Evolutionary conservation across 2,888 invertebrate genomes (phyloP), one percentile per base, ranked within the genome.

Genomic region (Ganaspis brasiliensis): DNA sequence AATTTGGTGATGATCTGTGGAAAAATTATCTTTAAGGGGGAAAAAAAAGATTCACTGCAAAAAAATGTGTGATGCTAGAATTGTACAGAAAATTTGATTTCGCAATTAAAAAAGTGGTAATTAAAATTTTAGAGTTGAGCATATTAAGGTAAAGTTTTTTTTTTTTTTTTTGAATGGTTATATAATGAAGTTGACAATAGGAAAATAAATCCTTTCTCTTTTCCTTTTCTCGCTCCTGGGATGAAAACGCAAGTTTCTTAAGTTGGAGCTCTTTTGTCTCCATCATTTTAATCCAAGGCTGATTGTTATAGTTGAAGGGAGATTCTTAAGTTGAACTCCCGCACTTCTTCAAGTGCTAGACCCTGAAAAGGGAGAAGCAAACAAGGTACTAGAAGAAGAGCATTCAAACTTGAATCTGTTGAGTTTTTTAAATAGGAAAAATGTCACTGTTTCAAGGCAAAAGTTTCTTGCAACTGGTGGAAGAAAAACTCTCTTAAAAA

Each of bases 221-320:
- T 67, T 24, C 45, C 8, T 19, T 21, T 49, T 67, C 45, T 67
- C 21, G 8, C 24, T 67, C 10, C 24, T 45, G 14, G n/a, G 45
- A 67, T 67, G 45, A 67, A 45, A 67, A 67, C 24, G 45, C 45
- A 26, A 45, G 67, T 45, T 67, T 10, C 14, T 67, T 67, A 45
- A 67, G 24, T 67, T 67, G 3, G 24, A 40, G 24, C 12, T 45
- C 63, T n/a, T 67, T 67, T 67, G 63, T 67, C 63, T 45, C 10
- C n/a, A 45, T 24, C 45, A 45, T 67, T 67, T 67, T 67, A 67
- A 67, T 45, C 24, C 67, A 45, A 67, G 40, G 21, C 24, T 67
- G 67, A 67, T 45, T 45, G 45, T 67, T 67, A 67, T 40, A 45
- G 67, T 45, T 67, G 67, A 45, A 67, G 45, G 67, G 24, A 67